These are phyloP conservation scores for Sarcophaga caerulescens DNA, from an alignment of 2,888 invertebrate species.

Conservation along the genomic window DNA sequence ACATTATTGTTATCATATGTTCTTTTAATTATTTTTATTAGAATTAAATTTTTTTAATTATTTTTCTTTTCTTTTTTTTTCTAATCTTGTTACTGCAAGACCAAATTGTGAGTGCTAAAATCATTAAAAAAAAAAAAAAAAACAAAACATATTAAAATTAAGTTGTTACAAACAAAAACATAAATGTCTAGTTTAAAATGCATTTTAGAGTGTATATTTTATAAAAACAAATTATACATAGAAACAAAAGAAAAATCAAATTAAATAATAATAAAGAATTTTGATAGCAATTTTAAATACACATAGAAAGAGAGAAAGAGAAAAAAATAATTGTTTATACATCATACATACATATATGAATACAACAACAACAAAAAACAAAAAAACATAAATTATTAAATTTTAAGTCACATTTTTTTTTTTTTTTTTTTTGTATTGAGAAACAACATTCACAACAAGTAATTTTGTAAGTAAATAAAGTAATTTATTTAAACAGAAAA, in stretches of 20 bases:
- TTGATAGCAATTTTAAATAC: slow-evolving; percentile 27
- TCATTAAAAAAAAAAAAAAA: neutral
- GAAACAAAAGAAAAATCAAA: neutral
- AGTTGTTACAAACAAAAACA: slow-evolving; percentile 33
- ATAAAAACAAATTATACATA: slow-evolving; percentile 25
- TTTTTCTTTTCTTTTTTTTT: neutral
- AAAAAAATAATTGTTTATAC: slow-evolving; percentile 2
- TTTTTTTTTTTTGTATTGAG: slow-evolving; percentile 61
- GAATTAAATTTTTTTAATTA: neutral
- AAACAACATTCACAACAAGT: slow-evolving; percentile 47
- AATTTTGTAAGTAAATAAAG: slow-evolving; percentile 58
- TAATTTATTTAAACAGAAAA: slow-evolving; percentile 54
- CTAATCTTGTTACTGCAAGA: neutral
- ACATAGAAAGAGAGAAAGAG: too few species aligned
- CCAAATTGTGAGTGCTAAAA: slow-evolving; percentile 29
- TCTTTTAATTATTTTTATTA: slow-evolving; percentile 16
- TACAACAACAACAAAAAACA: neutral
- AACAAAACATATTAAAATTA: slow-evolving; percentile 31
- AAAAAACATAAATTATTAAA: neutral
- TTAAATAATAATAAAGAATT: slow-evolving; percentile 29
- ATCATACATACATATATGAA: neutral
- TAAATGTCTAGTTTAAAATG: slow-evolving; percentile 47
- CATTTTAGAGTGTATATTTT: slow-evolving; percentile 36
- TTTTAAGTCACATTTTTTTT: slow-evolving; percentile 52
- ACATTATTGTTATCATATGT: slow-evolving; percentile 4